Base-by-base conservation (phyloP, 2,888 invertebrate genomes). In the Leptopterna dolabrata region DNA sequence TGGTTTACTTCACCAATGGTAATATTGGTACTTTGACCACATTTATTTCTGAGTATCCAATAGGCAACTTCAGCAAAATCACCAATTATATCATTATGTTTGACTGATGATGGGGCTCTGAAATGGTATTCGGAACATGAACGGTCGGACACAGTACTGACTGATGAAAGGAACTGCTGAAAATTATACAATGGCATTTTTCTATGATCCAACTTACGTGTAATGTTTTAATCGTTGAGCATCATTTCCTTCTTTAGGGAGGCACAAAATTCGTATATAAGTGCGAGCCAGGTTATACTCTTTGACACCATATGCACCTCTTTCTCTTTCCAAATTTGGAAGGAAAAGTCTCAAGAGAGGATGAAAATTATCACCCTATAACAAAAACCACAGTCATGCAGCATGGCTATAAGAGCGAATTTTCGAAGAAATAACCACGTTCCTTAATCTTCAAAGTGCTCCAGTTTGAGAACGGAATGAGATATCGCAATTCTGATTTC, bases 51-150 rank as follows among this genome's bases (percentile, higher is more conserved):
- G 76, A 98, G 92, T 3, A 97, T 94, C 90, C 93, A 94, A 91
- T 94, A 96, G 0, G 96, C 95, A 27, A 95, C 94, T 89, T 95
- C 95, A 0, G 96, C 96, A 92, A 97, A 98, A 92, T 98, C 97
- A 89, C 93, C 94, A 90, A 92, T 93, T 90, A 90, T 92, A 90
- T 92, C 90, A 89, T 91, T 93, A 90, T 91, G 92, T 76, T 92
- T 92, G 89, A 93, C 93, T 29, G 94, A 94, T 29, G 92, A 92
- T 30, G 85, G 76, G 2, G 36, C 73, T 24, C 70, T 80, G 43
- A 27, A 86, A 86, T 55, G n/a, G 27, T 19, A 43, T 55, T 55
- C 11, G 19, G 11, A n/a, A n/a, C n/a, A n/a, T n/a, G n/a, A n/a
- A n/a, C n/a, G n/a, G n/a, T n/a, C n/a, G n/a, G n/a, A n/a, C n/a